A percentile compares a stretch with the other conserved stretches of the same genome.
These are phyloP conservation scores for Anastrepha obliqua DNA, from an alignment of 1,140 invertebrate species.

Conservation along the genomic window DNA sequence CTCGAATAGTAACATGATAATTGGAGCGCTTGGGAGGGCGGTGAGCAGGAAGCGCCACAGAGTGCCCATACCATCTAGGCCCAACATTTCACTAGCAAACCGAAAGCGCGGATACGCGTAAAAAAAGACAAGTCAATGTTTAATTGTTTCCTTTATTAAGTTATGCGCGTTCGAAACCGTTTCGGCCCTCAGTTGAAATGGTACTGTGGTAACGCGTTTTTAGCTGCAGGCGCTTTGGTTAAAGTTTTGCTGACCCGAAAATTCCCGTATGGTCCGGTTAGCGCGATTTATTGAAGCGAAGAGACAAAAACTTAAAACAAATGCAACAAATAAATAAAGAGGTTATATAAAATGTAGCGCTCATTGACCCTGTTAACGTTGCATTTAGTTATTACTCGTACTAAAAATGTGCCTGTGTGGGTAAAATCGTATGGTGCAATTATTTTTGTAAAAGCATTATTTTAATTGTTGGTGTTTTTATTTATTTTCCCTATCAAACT, in stretches of 20 bases:
- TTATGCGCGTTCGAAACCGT: not conserved
- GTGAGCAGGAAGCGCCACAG: constrained; percentile 78
- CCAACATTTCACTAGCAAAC: constrained; percentile 60
- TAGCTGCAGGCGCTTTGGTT: not conserved
- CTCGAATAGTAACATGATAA: constrained; percentile 78
- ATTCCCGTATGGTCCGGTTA: not conserved
- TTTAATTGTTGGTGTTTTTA: too few species aligned
- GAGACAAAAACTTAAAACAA: not conserved
- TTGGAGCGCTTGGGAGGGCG: constrained; percentile 78
- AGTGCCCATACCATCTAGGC: constrained; percentile 64
- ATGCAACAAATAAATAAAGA: not conserved
- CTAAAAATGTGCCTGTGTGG: too few species aligned
- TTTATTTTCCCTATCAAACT: too few species aligned
- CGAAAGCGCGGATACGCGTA: not conserved
- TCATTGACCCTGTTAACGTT: too few species aligned
- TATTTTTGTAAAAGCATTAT: too few species aligned
- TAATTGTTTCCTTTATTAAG: not conserved
- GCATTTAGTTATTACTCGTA: too few species aligned
- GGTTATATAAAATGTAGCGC: not conserved
- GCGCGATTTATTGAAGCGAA: not conserved
- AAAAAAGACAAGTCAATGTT: not conserved
- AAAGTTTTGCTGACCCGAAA: constrained; percentile 8
- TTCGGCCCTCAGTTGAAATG: not conserved
- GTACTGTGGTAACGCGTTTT: not conserved
- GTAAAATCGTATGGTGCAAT: too few species aligned